A percentile compares a stretch with the other conserved stretches of the same genome.
Conservation (phyloP, 2,888 invertebrate species). For the Cosmorhoe ocellata region DNA sequence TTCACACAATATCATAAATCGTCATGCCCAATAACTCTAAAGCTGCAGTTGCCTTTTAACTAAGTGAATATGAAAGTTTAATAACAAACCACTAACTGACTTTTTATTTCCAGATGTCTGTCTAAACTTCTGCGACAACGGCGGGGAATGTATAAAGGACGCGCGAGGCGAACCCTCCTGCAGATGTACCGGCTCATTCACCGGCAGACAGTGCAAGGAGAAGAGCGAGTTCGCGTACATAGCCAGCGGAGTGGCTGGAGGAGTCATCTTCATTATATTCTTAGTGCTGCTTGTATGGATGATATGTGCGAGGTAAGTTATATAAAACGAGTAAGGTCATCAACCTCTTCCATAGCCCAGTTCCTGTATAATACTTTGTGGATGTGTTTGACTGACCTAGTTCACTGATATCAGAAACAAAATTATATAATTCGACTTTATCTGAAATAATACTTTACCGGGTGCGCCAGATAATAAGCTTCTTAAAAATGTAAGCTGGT, state of each 20-base stretch:
- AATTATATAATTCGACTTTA: neutral
- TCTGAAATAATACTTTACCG: neutral
- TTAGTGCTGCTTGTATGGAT: conserved; percentile 97
- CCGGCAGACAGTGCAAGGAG: conserved; percentile 93
- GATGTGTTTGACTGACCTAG: no score
- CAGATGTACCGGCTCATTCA: conserved; percentile 95
- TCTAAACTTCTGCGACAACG: conserved; percentile 93
- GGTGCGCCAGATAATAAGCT: neutral
- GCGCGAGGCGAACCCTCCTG: conserved; percentile 92
- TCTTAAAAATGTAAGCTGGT: no score
- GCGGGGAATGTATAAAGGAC: conserved; percentile 93
- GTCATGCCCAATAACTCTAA: no score
- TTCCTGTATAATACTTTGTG: no score
- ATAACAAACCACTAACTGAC: neutral
- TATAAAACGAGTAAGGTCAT: no score
- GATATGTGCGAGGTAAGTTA: conserved; percentile 92
- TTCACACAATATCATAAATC: no score
- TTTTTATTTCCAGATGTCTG: conserved; percentile 86
- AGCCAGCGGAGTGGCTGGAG: conserved; percentile 95
- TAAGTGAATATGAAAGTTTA: no score
- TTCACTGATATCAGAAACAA: no score
- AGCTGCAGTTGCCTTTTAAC: no score
- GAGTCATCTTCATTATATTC: conserved; percentile 96
- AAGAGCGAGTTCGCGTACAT: conserved; percentile 98
- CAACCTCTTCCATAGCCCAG: no score